Conservation (phyloP, 2,888 invertebrate genomes). For the Ophioninae sp. region DNA sequence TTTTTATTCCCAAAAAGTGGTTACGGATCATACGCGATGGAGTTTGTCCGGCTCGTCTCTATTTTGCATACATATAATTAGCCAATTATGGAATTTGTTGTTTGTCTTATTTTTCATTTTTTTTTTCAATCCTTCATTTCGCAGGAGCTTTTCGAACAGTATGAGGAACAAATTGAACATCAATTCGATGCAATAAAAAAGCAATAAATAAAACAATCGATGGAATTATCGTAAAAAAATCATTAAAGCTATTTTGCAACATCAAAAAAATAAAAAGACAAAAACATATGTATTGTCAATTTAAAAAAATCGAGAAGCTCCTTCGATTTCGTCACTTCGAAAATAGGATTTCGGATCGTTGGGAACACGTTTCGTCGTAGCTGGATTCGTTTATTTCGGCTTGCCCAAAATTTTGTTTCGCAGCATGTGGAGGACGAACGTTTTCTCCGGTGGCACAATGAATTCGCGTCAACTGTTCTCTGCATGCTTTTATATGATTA, state of each 20-base stretch:
- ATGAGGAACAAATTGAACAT: not conserved
- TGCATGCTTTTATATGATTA: constrained; percentile 55
- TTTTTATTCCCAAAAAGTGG: not conserved
- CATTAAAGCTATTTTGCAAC: too few relatives aligned
- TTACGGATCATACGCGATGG: not conserved
- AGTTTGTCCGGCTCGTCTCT: not conserved
- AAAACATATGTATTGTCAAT: not conserved
- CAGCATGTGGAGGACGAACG: constrained; percentile 56
- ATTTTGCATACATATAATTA: not conserved
- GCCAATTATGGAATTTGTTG: not conserved
- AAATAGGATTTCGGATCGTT: constrained; percentile 39
- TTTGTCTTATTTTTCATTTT: not conserved
- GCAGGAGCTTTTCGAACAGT: not conserved
- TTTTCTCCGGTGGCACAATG: constrained; percentile 30
- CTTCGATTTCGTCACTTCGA: constrained; percentile 19
- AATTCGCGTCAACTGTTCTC: constrained; percentile 23
- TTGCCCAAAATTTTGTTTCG: constrained; percentile 57
- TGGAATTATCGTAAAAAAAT: too few relatives aligned
- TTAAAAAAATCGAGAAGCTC: constrained; percentile 17
- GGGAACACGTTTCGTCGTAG: constrained; percentile 15
- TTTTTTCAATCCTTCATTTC: not conserved
- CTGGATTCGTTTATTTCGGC: constrained; percentile 30
- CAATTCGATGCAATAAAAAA: too few relatives aligned
- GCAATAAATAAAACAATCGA: too few relatives aligned
- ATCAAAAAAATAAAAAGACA: not conserved